A percentile compares a stretch with the other conserved stretches of the same genome.
These are phyloP conservation scores for Steinernema carpocapsae DNA, from an alignment of 2,888 invertebrate genomes.

Conservation along the genomic window DNA sequence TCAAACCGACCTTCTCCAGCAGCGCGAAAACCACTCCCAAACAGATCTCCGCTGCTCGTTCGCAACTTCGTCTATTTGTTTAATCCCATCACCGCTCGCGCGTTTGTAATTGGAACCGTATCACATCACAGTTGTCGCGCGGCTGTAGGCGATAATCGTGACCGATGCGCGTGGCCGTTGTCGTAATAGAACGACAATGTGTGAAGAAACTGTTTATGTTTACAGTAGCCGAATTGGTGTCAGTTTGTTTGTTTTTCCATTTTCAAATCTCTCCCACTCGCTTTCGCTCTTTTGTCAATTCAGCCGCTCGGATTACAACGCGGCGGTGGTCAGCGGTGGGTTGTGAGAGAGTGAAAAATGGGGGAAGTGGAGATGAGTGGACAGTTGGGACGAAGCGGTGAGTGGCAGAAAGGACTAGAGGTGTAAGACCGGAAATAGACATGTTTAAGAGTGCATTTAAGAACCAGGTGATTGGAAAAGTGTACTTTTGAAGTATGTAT, in stretches of 20 bases:
- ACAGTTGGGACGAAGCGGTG: no score
- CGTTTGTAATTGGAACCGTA: constrained; percentile 4
- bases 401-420: no score
- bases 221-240: constrained; percentile 8
- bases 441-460: no score
- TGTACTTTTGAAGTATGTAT: no score
- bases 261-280: no score
- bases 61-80: background rate
- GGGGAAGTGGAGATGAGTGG: background rate
- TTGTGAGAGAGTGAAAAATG: background rate
- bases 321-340: background rate
- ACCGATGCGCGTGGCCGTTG: background rate
- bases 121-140: background rate
- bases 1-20: no score
- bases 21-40: no score
- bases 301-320: constrained; percentile 5
- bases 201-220: constrained; percentile 11
- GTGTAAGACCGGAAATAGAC: no score
- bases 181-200: constrained; percentile 10
- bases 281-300: no score
- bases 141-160: constrained; percentile 29
- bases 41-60: no score
- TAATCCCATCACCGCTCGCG: background rate
- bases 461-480: no score
- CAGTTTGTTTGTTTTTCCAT: background rate